A percentile compares a stretch with the other conserved stretches of the same genome.
These are phyloP conservation scores for Volucella zonaria DNA, from an alignment of 2,888 invertebrate genomes.

Conservation along the genomic window DNA sequence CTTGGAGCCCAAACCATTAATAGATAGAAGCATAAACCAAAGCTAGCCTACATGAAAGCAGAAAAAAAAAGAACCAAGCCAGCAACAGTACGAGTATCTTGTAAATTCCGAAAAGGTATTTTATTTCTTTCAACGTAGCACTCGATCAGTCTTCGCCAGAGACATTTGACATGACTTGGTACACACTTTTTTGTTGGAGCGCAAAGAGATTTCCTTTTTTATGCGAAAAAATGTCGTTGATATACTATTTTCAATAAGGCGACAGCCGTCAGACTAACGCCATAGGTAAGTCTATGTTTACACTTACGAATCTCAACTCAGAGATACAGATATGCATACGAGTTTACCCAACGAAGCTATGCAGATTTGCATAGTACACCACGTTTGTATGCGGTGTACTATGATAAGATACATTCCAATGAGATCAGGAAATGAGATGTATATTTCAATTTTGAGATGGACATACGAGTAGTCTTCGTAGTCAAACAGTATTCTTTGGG, in stretches of 20 bases:
- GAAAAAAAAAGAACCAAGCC: slow-evolving; percentile 4
- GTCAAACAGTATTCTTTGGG: slow-evolving; percentile 16
- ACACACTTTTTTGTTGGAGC: slow-evolving; percentile 62
- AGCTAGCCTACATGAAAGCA: not conserved
- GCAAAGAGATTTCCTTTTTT: slow-evolving; percentile 55
- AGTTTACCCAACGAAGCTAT: slow-evolving; percentile 10
- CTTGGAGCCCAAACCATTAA: slow-evolving; percentile 33
- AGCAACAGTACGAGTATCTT: slow-evolving; percentile 44
- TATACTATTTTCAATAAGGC: slow-evolving; percentile 46
- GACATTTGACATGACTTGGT: slow-evolving; percentile 70
- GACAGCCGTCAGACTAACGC: slow-evolving; percentile 20
- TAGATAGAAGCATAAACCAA: not conserved
- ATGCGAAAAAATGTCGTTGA: slow-evolving; percentile 55
- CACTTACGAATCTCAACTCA: slow-evolving; percentile 1
- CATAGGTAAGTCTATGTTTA: slow-evolving; percentile 21
- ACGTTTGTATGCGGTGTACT: too few relatives aligned
- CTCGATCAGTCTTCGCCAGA: slow-evolving; percentile 58
- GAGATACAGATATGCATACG: slow-evolving; percentile 37
- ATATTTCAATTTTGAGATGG: slow-evolving; percentile 43
- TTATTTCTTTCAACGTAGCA: slow-evolving; percentile 64
- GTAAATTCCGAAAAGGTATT: slow-evolving; percentile 69
- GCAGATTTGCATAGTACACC: too few relatives aligned
- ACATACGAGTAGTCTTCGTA: not conserved
- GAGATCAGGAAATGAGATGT: slow-evolving; percentile 58
- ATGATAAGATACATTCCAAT: slow-evolving; percentile 14